Base-by-base conservation (phyloP, 2,888 invertebrate species). In the Philereme transversata region DNA sequence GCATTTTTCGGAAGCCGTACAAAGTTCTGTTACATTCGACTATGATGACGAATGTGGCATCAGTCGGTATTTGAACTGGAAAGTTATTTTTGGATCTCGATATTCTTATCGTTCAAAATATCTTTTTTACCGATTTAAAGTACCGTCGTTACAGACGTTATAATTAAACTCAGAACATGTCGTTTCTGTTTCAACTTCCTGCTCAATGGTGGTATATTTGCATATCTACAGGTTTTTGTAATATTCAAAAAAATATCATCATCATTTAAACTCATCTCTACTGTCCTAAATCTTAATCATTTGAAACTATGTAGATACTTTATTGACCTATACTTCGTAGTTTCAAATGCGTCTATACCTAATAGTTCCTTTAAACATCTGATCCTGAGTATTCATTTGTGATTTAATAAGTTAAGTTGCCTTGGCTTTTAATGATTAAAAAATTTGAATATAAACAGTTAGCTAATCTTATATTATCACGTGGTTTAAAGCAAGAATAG, bases 401-500 rank as follows among this genome's bases (percentile, higher is more conserved):
- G n/a, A 34, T 51, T 5, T 35, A 43, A 10, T 51, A 8, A 7
- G 34, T 33, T 11, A 47, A 11, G 38, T 57, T 43, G 47, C 47
- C 36, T 47, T 59, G 53, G 54, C 46, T 45, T 46, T 35, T 60
- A 51, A 46, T 45, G 36, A 48, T 41, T 41, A 38, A 8, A 54
- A 41, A 49, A 54, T 60, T 50, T 50, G 59, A 53, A 50, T 60
- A 45, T 34, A 45, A 54, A 60, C 36, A 5, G 46, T 54, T 45
- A 10, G 45, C 46, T 57, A 50, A 43, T 53, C 45, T 53, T n/a
- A 47, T 11, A 47, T 45, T 46, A 57, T 58, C 62, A 59, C 56
- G 55, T 56, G 52, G 51, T 38, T 55, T 49, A 47, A 48, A 41
- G 41, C 51, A 51, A 57, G 44, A 55, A 56, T 43, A 59, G 56